These are phyloP conservation scores for Cylloceria caligata DNA, from an alignment of 2,888 invertebrate species.

Conservation along the genomic window DNA sequence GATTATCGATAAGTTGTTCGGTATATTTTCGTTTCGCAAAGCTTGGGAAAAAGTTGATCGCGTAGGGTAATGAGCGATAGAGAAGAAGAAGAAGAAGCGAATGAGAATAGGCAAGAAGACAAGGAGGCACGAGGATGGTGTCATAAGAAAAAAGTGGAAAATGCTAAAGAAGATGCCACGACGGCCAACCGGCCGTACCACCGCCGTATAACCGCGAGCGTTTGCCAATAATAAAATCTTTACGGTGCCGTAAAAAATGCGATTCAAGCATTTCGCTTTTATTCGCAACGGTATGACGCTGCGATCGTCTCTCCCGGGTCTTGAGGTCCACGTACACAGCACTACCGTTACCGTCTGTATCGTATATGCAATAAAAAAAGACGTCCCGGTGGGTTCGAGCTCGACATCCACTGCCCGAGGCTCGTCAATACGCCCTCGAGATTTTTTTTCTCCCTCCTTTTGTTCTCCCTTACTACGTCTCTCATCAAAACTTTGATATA, in stretches of 20 bases:
- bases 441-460: slow-evolving; percentile 8
- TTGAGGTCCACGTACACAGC: slow-evolving; percentile 14
- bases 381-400: slow-evolving; percentile 46
- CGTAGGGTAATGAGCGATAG: slow-evolving; percentile 45
- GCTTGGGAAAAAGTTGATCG: slow-evolving; percentile 49
- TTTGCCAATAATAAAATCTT: slow-evolving; percentile 67
- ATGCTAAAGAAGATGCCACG: slow-evolving; percentile 43
- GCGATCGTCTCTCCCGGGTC: slow-evolving; percentile 9
- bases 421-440: slow-evolving; percentile 49
- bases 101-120: slow-evolving; percentile 35
- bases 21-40: neutral
- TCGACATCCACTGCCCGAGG: slow-evolving; percentile 11
- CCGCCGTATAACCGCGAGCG: slow-evolving; percentile 32
- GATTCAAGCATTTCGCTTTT: slow-evolving; percentile 58
- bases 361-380: slow-evolving; percentile 48
- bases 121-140: slow-evolving; percentile 11
- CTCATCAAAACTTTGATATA: slow-evolving; percentile 12
- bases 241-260: slow-evolving; percentile 67
- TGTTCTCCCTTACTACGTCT: neutral
- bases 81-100: slow-evolving; percentile 38
- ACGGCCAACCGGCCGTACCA: slow-evolving; percentile 43
- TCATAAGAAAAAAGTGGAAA: slow-evolving; percentile 6
- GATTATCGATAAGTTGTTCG: slow-evolving; percentile 51
- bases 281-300: slow-evolving; percentile 52
- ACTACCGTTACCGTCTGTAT: slow-evolving; percentile 52